Evolutionary conservation across 2,113 vertebrate species (phyloP).

Genomic region (Nestor notabilis): DNA sequence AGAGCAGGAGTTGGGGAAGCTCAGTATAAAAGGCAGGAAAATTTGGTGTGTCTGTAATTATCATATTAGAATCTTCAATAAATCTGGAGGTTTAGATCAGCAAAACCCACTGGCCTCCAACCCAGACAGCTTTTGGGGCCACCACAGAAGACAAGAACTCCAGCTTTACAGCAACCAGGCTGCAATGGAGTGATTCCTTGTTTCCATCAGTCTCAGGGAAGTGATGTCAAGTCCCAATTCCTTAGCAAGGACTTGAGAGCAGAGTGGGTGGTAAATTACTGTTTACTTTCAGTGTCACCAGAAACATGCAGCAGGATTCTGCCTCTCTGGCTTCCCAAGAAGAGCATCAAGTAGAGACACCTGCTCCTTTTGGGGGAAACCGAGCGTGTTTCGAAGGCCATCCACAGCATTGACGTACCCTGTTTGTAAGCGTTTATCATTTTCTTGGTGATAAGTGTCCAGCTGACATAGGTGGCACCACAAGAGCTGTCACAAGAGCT

Average conservation of each 20-base stretch:
- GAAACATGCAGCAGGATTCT: background rate
- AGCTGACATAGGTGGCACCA: background rate
- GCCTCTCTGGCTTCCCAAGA: background rate
- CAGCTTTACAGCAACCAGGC: background rate
- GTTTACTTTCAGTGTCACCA: background rate
- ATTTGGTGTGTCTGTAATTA: background rate
- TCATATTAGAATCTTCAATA: background rate
- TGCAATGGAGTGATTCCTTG: background rate
- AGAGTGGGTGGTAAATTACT: conserved; percentile 5
- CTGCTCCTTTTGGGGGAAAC: background rate
- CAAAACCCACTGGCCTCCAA: background rate
- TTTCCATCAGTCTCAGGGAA: background rate
- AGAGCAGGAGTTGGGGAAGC: background rate
- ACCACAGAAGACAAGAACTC: background rate
- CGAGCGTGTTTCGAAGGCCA: rapidly evolving
- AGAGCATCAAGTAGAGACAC: background rate
- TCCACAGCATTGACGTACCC: background rate
- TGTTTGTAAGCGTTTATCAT: background rate
- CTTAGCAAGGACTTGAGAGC: background rate
- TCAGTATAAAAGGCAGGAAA: background rate
- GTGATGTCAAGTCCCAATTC: background rate
- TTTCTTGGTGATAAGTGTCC: background rate
- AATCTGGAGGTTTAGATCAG: background rate
- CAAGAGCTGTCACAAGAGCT: background rate
- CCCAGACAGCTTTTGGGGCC: background rate